Evolutionary conservation across 2,797 vertebrate species (phyloP).

Genomic region (Manis crassicaudata): DNA sequence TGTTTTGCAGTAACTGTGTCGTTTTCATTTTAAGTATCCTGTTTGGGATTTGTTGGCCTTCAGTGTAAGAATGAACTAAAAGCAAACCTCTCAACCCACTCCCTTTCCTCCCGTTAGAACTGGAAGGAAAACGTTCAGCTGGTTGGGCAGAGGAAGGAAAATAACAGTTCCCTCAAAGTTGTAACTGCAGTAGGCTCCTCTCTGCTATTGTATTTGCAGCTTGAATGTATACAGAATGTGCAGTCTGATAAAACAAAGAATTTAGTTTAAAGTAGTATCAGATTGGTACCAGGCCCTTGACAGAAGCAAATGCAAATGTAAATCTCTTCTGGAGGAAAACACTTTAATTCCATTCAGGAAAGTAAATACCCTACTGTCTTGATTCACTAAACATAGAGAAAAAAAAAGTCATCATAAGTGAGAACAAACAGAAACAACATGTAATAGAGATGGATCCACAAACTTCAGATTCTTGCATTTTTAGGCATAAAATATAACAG

Average conservation of each 20-base stretch:
- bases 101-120: not conserved
- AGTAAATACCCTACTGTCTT: not conserved
- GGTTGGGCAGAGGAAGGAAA: not conserved
- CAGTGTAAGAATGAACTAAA: not conserved
- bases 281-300: not conserved
- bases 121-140: not conserved
- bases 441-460: not conserved
- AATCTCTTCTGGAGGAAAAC: not conserved
- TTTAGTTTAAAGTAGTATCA: not conserved
- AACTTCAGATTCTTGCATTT: not conserved
- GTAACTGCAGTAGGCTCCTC: not conserved
- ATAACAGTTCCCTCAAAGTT: not conserved
- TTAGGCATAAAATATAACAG: not conserved
- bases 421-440: conserved; percentile 5
- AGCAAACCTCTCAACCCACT: not conserved
- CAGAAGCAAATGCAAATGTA: not conserved
- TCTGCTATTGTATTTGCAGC: not conserved
- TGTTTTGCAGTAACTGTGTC: not conserved
- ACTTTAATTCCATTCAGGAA: not conserved
- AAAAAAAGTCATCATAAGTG: conserved; percentile 15
- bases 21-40: not conserved
- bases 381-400: not conserved
- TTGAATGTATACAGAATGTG: not conserved
- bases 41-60: not conserved
- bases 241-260: not conserved